Conservation (phyloP, 2,113 vertebrate genomes). For the Antidorcas marsupialis region DNA sequence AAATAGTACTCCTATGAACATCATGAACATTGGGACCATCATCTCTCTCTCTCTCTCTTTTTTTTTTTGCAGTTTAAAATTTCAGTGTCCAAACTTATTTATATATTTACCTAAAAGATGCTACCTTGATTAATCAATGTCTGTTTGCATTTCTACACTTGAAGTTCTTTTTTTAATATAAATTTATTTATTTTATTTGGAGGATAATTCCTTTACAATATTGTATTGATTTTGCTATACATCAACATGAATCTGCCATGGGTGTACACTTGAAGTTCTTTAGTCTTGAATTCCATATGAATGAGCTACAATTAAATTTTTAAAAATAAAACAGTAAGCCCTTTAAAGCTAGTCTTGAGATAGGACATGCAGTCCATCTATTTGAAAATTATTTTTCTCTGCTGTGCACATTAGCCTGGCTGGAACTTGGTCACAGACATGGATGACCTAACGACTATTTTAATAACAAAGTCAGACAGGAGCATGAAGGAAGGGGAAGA, state of each 20-base stretch:
- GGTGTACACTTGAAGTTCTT: not conserved
- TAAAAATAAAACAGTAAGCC: not conserved
- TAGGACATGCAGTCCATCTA: not conserved
- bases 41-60: too few relatives aligned
- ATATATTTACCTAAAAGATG: conserved; percentile 25
- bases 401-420: not conserved
- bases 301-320: not conserved
- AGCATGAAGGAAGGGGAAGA: not conserved
- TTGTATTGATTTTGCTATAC: too few relatives aligned
- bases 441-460: accelerated
- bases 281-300: not conserved
- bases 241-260: too few relatives aligned
- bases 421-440: not conserved
- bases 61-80: too few relatives aligned
- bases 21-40: not conserved
- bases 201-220: too few relatives aligned
- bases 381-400: not conserved
- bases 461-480: not conserved
- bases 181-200: too few relatives aligned
- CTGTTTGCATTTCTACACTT: not conserved
- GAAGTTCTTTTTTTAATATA: not conserved
- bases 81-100: not conserved
- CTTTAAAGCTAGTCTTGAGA: not conserved
- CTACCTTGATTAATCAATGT: not conserved
- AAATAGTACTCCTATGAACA: not conserved